Conservation (phyloP, 2,888 invertebrate genomes). For the Melolontha melolontha region DNA sequence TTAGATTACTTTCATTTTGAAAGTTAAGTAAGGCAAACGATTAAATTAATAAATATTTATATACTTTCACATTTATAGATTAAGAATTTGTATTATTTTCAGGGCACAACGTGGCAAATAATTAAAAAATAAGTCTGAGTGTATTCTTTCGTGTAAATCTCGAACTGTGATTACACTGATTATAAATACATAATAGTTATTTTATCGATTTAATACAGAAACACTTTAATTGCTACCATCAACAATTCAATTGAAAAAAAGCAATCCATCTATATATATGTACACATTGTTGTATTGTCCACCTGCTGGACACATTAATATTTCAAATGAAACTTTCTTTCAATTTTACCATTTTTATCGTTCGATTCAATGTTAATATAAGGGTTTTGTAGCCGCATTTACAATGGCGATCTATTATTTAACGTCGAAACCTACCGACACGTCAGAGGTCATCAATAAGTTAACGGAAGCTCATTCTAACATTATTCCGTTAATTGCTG, state of each 20-base stretch:
- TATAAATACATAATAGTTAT: no score
- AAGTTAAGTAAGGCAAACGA: no score
- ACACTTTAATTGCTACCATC: constrained; percentile 19
- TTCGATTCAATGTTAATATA: constrained; percentile 6
- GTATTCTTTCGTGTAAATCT: no score
- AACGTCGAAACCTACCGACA: constrained; percentile 10
- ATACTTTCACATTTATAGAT: no score
- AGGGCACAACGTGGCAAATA: no score
- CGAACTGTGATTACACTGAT: no score
- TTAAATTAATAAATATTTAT: no score
- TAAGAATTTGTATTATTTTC: no score
- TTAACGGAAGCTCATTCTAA: constrained; percentile 8
- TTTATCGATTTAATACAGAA: no score
- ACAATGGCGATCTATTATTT: constrained; percentile 20
- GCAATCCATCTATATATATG: constrained; percentile 21
- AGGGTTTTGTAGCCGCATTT: constrained; percentile 12
- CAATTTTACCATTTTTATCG: constrained; percentile 1
- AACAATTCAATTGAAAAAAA: constrained; percentile 24
- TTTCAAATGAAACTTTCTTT: constrained; percentile 28
- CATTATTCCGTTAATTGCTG: constrained; percentile 11
- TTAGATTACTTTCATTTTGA: no score
- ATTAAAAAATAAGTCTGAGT: no score
- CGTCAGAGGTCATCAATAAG: constrained; percentile 31
- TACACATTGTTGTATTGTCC: not conserved
- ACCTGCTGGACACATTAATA: constrained; percentile 27